Evolutionary conservation across 2,888 invertebrate species (phyloP).

Genomic region (Hyalella azteca): DNA sequence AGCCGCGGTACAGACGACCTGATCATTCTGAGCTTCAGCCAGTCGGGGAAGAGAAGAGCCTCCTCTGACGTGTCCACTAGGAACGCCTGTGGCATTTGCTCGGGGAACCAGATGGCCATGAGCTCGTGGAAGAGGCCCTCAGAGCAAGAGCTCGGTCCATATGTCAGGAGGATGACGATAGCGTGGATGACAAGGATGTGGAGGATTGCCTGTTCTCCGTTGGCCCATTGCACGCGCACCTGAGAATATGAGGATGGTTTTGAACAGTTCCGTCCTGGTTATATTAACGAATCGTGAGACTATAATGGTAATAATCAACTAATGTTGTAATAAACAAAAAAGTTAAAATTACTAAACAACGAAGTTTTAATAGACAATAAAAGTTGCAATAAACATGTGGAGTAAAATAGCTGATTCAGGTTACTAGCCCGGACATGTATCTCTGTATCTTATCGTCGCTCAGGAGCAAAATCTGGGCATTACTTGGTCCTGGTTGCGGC

Average conservation of each 20-base stretch:
- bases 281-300: too few relatives aligned
- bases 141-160: conserved; percentile 61
- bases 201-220: conserved; percentile 76
- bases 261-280: too few relatives aligned
- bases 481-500: neutral
- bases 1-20: conserved; percentile 80
- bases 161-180: conserved; percentile 80
- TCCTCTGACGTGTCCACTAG: conserved; percentile 81
- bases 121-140: conserved; percentile 67
- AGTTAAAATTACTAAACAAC: neutral
- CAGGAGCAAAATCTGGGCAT: neutral
- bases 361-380: neutral
- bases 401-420: too few relatives aligned
- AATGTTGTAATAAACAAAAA: neutral
- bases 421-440: too few relatives aligned
- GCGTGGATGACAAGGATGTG: conserved; percentile 83
- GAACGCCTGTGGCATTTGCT: conserved; percentile 78
- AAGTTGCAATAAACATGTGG: too few relatives aligned
- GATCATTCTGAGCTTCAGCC: conserved; percentile 85
- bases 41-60: conserved; percentile 85
- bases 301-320: too few relatives aligned
- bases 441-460: too few relatives aligned
- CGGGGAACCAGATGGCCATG: conserved; percentile 86
- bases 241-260: neutral
- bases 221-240: conserved; percentile 77